A percentile compares a stretch with the other conserved stretches of the same genome.
Conservation (phyloP, 1,140 invertebrate genomes). For the Drosophila nebulosa region DNA sequence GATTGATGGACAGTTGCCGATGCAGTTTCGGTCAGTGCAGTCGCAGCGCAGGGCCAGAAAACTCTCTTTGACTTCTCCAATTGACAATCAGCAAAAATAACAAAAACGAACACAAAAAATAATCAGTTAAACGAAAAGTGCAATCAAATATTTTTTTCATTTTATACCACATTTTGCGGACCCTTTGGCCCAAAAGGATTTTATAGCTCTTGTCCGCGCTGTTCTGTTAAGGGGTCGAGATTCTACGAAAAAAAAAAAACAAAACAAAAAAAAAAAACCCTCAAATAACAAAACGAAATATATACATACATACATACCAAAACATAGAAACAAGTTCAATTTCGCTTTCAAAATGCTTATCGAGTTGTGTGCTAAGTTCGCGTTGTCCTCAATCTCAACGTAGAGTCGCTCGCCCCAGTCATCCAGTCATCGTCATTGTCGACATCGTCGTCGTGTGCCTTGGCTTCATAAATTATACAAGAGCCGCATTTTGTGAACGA, state of each 20-base stretch:
- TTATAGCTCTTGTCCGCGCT: slow-evolving; percentile 59
- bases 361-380: slow-evolving; percentile 11
- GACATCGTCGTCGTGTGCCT: slow-evolving; percentile 52
- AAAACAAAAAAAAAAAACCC: slow-evolving; percentile 19
- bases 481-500: slow-evolving; percentile 70
- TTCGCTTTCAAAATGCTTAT: slow-evolving; percentile 58
- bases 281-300: slow-evolving; percentile 13
- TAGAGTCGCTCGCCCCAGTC: no score
- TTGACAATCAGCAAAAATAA: slow-evolving; percentile 1
- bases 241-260: slow-evolving; percentile 32
- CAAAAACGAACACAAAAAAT: slow-evolving; percentile 1
- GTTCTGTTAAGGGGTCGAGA: slow-evolving; percentile 19
- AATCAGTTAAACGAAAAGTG: slow-evolving; percentile 18
- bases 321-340: slow-evolving; percentile 53
- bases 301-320: slow-evolving; percentile 30
- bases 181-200: slow-evolving; percentile 29
- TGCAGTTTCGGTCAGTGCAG: slow-evolving; percentile 59
- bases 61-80: not conserved
- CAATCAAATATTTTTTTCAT: slow-evolving; percentile 54
- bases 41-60: slow-evolving; percentile 6
- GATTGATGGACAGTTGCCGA: slow-evolving; percentile 68
- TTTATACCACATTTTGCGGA: slow-evolving; percentile 27
- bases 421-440: not conserved
- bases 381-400: slow-evolving; percentile 13
- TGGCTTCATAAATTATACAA: slow-evolving; percentile 77